These are phyloP conservation scores for Microtus oregoni DNA, from an alignment of 2,113 vertebrate genomes.

Conservation along the genomic window DNA sequence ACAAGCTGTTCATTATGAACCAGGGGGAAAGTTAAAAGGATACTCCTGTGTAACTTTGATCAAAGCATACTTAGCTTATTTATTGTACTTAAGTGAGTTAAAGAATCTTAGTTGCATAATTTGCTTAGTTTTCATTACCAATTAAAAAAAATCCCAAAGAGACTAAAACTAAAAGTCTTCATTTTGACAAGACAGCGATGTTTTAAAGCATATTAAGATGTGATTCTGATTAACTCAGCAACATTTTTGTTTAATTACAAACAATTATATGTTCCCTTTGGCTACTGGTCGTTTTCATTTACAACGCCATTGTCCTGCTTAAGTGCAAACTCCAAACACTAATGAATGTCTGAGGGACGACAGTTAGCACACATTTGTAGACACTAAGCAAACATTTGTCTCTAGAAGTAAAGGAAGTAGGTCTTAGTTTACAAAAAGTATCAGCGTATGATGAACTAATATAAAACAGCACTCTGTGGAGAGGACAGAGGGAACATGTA, in stretches of 20 bases:
- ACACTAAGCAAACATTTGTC: constrained; percentile 81
- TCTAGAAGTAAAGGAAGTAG: constrained; percentile 81
- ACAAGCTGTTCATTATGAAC: constrained; percentile 87
- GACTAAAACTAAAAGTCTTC: constrained; percentile 78
- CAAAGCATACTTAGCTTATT: constrained; percentile 86
- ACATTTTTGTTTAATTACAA: constrained; percentile 84
- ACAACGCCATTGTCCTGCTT: constrained; percentile 81
- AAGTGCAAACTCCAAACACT: constrained; percentile 80
- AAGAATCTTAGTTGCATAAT: constrained; percentile 81
- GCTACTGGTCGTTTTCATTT: constrained; percentile 84
- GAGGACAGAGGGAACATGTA: constrained; percentile 66
- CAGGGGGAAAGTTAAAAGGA: constrained; percentile 86
- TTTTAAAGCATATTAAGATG: constrained; percentile 79
- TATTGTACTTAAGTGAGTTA: constrained; percentile 85
- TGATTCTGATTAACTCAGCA: constrained; percentile 84
- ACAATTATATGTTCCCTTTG: constrained; percentile 85
- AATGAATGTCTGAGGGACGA: constrained; percentile 76
- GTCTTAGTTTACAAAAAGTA: constrained; percentile 77
- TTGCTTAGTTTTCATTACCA: constrained; percentile 84
- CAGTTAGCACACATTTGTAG: constrained; percentile 74
- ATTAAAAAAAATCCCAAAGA: constrained; percentile 70
- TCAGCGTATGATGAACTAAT: constrained; percentile 67
- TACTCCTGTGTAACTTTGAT: constrained; percentile 86
- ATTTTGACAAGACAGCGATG: constrained; percentile 79
- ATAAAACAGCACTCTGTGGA: constrained; percentile 68